Percentiles rank a stretch among this genome's conserved stretches.
Conservation (phyloP, 2,113 vertebrate genomes). For the Apteryx owenii region DNA sequence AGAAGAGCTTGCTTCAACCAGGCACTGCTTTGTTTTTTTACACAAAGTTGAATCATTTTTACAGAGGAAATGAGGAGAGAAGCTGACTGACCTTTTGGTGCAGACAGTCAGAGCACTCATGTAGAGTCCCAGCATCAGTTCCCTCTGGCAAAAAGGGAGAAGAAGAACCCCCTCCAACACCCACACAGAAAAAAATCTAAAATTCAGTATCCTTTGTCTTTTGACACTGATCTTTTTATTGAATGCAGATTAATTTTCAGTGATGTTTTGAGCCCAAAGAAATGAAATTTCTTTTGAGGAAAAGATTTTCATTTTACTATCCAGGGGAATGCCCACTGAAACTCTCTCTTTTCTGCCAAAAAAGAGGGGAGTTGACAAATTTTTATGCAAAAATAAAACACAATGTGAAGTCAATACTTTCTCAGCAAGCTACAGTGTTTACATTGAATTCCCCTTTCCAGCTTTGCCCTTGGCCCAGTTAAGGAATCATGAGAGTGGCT, state of each 20-base stretch:
- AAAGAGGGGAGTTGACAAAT: neutral
- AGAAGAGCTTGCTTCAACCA: neutral
- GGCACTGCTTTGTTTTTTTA: neutral
- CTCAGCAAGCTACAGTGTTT: neutral
- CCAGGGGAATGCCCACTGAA: neutral
- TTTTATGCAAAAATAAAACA: neutral
- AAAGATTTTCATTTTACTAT: neutral
- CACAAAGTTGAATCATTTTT: neutral
- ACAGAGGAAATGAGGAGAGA: neutral
- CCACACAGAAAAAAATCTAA: neutral
- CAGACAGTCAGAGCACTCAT: neutral
- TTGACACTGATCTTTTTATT: neutral
- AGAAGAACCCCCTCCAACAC: neutral
- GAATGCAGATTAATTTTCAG: neutral
- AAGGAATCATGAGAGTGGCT: neutral
- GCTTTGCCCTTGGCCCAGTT: conserved; percentile 15
- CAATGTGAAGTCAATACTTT: neutral
- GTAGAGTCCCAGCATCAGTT: neutral
- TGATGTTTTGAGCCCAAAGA: neutral
- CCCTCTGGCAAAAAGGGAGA: neutral
- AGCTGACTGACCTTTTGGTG: neutral
- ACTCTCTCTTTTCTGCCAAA: neutral
- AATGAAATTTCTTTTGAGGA: neutral
- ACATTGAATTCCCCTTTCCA: neutral
- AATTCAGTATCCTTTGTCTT: neutral